These are phyloP conservation scores for Tragelaphus buxtoni DNA, from an alignment of 2,113 vertebrate species.

Conservation along the genomic window DNA sequence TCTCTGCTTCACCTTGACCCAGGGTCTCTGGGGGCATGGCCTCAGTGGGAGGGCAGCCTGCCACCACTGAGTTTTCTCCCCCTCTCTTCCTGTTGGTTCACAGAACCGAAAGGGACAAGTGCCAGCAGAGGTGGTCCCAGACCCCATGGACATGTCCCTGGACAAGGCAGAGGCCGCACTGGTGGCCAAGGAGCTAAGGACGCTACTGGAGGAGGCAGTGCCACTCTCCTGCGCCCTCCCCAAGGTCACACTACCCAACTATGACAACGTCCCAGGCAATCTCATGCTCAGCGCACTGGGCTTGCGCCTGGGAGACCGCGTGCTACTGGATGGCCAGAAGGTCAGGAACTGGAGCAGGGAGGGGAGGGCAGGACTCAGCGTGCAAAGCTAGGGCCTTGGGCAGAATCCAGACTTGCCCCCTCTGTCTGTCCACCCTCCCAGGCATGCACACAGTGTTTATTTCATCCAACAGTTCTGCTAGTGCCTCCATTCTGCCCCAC, in stretches of 20 bases:
- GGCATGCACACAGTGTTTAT: background rate
- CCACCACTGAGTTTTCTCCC: background rate
- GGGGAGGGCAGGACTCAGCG: background rate
- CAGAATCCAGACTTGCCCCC: background rate
- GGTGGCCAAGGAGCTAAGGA: conserved; percentile 91
- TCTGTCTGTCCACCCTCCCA: background rate
- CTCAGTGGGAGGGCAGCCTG: background rate
- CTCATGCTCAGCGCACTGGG: conserved; percentile 91
- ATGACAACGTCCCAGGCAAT: conserved; percentile 94
- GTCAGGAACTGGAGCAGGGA: conserved; percentile 67
- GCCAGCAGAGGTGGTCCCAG: conserved; percentile 90
- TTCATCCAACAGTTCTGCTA: background rate
- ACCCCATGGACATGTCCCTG: conserved; percentile 95
- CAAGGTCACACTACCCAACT: conserved; percentile 90
- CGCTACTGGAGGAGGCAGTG: conserved; percentile 89
- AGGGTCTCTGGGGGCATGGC: background rate
- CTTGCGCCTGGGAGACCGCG: conserved; percentile 88
- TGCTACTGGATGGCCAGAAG: conserved; percentile 90
- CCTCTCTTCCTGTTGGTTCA: background rate
- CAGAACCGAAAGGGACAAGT: conserved; percentile 93
- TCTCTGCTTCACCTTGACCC: background rate
- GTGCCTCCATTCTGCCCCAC: background rate
- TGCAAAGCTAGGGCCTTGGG: background rate
- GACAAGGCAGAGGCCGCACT: conserved; percentile 92
- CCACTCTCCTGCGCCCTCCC: conserved; percentile 92